These are phyloP conservation scores for Villa cingulata DNA, from an alignment of 2,888 invertebrate genomes.

Conservation along the genomic window DNA sequence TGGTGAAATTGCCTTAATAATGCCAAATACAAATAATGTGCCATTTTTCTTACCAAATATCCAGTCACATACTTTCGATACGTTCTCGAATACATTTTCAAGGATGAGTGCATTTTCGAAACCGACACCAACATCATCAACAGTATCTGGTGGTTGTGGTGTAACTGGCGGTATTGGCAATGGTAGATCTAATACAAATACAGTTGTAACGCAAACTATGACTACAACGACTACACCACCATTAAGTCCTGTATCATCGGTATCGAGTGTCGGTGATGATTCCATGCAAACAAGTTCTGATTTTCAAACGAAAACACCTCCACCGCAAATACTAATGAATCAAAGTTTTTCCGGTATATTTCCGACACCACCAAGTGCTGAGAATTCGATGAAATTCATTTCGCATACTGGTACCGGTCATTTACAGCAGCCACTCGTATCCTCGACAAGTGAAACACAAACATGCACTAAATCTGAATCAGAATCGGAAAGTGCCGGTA, in stretches of 20 bases:
- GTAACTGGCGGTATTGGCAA: background rate
- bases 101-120: slow-evolving; percentile 40
- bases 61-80: slow-evolving; percentile 14
- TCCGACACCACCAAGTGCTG: slow-evolving; percentile 47
- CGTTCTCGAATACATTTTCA: slow-evolving; percentile 17
- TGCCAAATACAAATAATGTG: slow-evolving; percentile 44
- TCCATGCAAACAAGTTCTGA: slow-evolving; percentile 37
- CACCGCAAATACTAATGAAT: slow-evolving; percentile 34
- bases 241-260: slow-evolving; percentile 55
- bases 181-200: background rate
- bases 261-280: slow-evolving; percentile 50
- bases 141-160: background rate
- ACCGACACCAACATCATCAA: slow-evolving; percentile 12
- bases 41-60: slow-evolving; percentile 32
- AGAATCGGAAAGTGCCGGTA: slow-evolving; percentile 22
- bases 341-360: slow-evolving; percentile 31
- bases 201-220: slow-evolving; percentile 13
- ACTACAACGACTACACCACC: slow-evolving; percentile 45
- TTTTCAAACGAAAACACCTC: slow-evolving; percentile 42
- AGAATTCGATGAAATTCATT: slow-evolving; percentile 40
- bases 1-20: slow-evolving; percentile 51
- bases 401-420: slow-evolving; percentile 29
- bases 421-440: slow-evolving; percentile 40
- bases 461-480: slow-evolving; percentile 2
- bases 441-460: slow-evolving; percentile 40